Base-by-base conservation (phyloP, 2,888 invertebrate species). In the Horisme vitalbata region DNA sequence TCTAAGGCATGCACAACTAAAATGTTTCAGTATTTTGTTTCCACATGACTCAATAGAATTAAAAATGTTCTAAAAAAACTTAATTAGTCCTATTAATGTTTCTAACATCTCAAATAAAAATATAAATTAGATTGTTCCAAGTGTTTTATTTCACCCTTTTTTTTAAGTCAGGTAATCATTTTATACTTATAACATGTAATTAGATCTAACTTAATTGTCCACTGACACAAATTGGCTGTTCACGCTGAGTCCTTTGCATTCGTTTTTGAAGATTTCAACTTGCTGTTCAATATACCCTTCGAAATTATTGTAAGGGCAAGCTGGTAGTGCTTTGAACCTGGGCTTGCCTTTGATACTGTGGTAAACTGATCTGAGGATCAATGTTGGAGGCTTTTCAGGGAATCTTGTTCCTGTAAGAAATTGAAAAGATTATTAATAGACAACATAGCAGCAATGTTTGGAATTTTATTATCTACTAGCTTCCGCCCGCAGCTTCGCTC, bases 281-380 rank as follows among this genome's bases (percentile, higher is more conserved):
- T 90, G 88, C 38, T 89, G 80, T 58, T 83, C 80, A 54, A 90
- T 85, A 49, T 86, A 89, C n/a, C 68, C 71, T 61, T 90, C 87
- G 61, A 90, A 88, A 52, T 83, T 77, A 45, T 76, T 78, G 49
- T 90, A 87, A 23, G 89, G 88, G 49, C 89, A 90, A 7, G 68
- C 57, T 11, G 79, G 57, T 8, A 90, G 68, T 4, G 83, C 70
- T 75, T 90, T 90, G 39, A 62, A 77, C 47, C 75, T 81, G 0
- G 90, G 90, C 61, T 82, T 86, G 15, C 89, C 86, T 65, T 86
- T 87, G 41, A 55, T 74, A 45, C 70, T 72, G 55, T 92, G 91
- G 68, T 92, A 92, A n/a, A 92, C 79, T 7, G 93, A 93, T 47
- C 88, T 75, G 3, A 93, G 61, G 2, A 74, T 83, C 21, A 93